phyloP scores from a whole-genome alignment of 2,888 invertebrate species.

The Drosophila ezoana region DNA sequence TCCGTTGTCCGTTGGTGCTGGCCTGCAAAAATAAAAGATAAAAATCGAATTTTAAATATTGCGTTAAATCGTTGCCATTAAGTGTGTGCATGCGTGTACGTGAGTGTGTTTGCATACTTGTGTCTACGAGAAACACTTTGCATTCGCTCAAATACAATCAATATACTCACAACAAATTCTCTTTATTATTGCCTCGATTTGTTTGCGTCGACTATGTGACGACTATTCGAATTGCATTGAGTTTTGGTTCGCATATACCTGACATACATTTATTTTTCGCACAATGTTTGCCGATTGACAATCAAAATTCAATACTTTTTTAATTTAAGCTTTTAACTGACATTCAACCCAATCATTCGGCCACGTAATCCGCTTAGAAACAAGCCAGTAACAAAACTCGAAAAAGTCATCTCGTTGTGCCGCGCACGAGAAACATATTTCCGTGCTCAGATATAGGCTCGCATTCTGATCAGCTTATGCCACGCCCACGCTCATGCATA shows the following conservation, averaged over 20 bases:
- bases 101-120: neutral
- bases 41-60: slow-evolving; percentile 43
- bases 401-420: too few relatives aligned
- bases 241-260: neutral
- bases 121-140: neutral
- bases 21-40: slow-evolving; percentile 60
- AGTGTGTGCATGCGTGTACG: slow-evolving; percentile 9
- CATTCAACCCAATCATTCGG: slow-evolving; percentile 13
- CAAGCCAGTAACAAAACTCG: slow-evolving; percentile 14
- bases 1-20: neutral
- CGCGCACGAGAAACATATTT: slow-evolving; percentile 25
- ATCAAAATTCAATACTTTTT: slow-evolving; percentile 9
- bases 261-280: neutral
- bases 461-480: slow-evolving; percentile 51
- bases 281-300: slow-evolving; percentile 3
- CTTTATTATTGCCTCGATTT: slow-evolving; percentile 32
- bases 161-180: slow-evolving; percentile 9
- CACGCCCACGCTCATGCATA: slow-evolving; percentile 33
- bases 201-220: slow-evolving; percentile 2
- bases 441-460: slow-evolving; percentile 25
- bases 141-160: slow-evolving; percentile 39
- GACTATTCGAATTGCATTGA: neutral
- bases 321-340: neutral
- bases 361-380: slow-evolving; percentile 43
- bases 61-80: slow-evolving; percentile 47